Conservation (phyloP, 2,888 invertebrate genomes). For the Girardia tigrina region DNA sequence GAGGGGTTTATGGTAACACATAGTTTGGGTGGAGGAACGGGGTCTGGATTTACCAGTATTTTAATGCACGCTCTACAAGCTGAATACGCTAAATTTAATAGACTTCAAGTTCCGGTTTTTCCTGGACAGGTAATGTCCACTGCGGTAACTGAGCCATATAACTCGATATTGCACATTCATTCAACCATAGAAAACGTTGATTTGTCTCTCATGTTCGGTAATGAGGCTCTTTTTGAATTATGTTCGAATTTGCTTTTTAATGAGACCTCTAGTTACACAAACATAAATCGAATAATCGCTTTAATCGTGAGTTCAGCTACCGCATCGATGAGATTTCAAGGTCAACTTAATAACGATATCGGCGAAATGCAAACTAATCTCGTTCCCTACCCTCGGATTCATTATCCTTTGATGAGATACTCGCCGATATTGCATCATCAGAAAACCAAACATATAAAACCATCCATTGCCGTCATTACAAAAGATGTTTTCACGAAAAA, state of each 20-base stretch:
- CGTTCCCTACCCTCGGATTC: slow-evolving; percentile 34
- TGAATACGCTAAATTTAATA: slow-evolving; percentile 14
- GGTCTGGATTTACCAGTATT: slow-evolving; percentile 24
- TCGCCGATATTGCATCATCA: slow-evolving; percentile 24
- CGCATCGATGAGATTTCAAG: slow-evolving; percentile 29
- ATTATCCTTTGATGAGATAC: slow-evolving; percentile 26
- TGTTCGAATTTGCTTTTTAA: not conserved
- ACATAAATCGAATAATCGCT: slow-evolving; percentile 68
- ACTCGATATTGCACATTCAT: not conserved
- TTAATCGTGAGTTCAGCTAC: slow-evolving; percentile 28
- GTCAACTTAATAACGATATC: slow-evolving; percentile 23
- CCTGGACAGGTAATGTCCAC: not conserved
- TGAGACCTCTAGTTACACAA: slow-evolving; percentile 62
- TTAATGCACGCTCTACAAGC: not conserved
- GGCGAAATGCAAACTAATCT: slow-evolving; percentile 32
- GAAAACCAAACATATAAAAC: slow-evolving; percentile 55
- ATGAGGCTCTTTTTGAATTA: slow-evolving; percentile 24
- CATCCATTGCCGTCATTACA: slow-evolving; percentile 62
- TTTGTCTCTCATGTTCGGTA: not conserved
- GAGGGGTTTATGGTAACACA: slow-evolving; percentile 17
- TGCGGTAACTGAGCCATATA: slow-evolving; percentile 25
- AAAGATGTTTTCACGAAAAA: slow-evolving; percentile 69
- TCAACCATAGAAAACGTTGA: slow-evolving; percentile 26
- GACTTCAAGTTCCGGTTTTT: slow-evolving; percentile 25
- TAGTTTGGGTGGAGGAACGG: slow-evolving; percentile 15